These are phyloP conservation scores for Trichonephila clavata DNA, from an alignment of 1,140 invertebrate genomes.

Conservation along the genomic window DNA sequence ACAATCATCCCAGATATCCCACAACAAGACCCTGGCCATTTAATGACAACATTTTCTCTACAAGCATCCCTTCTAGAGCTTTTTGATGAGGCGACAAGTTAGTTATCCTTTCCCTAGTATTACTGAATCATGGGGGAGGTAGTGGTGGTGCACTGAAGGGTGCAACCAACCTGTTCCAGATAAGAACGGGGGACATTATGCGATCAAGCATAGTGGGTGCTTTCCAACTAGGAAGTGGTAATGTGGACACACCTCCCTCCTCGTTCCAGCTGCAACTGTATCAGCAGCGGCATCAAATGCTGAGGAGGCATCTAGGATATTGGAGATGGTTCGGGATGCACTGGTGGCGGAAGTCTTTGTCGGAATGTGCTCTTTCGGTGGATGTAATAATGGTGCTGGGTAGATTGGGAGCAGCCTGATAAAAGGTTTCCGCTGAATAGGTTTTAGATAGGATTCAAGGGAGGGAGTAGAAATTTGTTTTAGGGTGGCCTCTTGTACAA, in stretches of 20 bases:
- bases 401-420: background rate
- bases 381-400: background rate
- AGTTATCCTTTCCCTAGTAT: background rate
- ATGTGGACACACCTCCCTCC: no score
- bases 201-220: background rate
- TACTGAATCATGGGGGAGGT: background rate
- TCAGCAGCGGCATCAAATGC: slow-evolving; percentile 2
- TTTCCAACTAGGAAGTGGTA: background rate
- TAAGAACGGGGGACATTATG: slow-evolving; percentile 4
- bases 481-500: background rate
- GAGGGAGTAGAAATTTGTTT: background rate
- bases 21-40: background rate
- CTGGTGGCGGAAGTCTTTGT: background rate
- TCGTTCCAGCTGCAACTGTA: background rate
- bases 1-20: background rate
- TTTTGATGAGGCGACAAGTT: background rate
- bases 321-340: background rate
- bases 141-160: background rate
- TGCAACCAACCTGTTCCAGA: slow-evolving; percentile 2
- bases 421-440: background rate
- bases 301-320: background rate
- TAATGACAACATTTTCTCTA: background rate
- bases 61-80: background rate
- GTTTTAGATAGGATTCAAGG: background rate
- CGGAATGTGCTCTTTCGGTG: background rate